Evolutionary conservation across 2,113 vertebrate species (phyloP), one percentile per base, ranked within the genome.

Genomic region (Hepsetus odoe): DNA sequence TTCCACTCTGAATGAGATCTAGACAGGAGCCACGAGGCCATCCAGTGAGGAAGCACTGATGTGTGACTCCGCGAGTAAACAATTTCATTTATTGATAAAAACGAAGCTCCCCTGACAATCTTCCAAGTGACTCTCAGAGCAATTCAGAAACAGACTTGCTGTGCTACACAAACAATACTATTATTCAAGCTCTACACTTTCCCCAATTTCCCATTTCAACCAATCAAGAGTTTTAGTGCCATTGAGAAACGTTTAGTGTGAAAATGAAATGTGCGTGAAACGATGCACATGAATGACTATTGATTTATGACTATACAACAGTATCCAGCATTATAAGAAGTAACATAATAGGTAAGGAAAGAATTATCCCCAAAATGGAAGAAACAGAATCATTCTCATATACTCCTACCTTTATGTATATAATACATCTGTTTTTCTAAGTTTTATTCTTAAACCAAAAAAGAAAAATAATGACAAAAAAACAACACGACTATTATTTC

Each of bases 11-110:
- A 77, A 77, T 77, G 66, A 61, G 75, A 70, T 42, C 75, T 46
- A 44, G 56, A 72, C 56, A 30, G 38, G 64, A 72, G 77, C 18
- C 13, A 33, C 53, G 35, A 61, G 10, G 16, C 56, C 56, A 38
- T 62, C 42, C 76, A 26, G 42, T 28, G 67, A 78, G 67, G 22
- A 24, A 72, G 69, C 77, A 22, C 59, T 64, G 59, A 72, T 72
- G 77, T 72, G 77, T 72, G 77, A 72, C 77, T 79, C 68, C 33
- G 33, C 35, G 58, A 79, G 68, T 72, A 72, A 62, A 67, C 62
- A 40, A 61, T 51, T 68, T 74, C 78, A 80, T 80, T 80, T 73
- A 74, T 69, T 74, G 49, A 61, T 69, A 55, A 61, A 61, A 75
- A 65, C 51, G 51, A 68, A 80, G 33, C 49, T 66, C 32, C 33